Evolutionary conservation across 2,888 invertebrate species (phyloP), one percentile per base, ranked within the genome.

Genomic region (Pachydiplax longipennis): DNA sequence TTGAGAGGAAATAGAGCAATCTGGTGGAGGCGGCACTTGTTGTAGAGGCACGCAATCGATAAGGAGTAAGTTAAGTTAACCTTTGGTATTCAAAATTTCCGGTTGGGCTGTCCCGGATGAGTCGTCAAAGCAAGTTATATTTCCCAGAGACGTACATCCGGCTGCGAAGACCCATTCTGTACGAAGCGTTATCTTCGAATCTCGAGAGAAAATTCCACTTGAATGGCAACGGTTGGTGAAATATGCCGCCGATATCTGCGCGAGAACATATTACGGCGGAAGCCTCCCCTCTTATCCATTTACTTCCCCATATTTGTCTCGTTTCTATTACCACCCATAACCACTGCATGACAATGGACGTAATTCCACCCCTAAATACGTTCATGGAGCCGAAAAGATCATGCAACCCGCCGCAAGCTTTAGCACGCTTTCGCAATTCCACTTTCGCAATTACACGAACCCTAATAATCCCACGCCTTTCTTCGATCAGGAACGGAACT

Each of bases 61-160:
- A 73, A 73, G 73, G 73, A 73, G 73, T 73, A 73, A 73, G 31
- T 73, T 73, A 73, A 73, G 73, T 73, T 73, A 73, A 73, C 73
- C 73, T 73, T 73, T 73, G 73, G 73, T 73, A 73, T 73, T 73
- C 73, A 73, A 73, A 73, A 73, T 73, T 73, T 73, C 73, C 73
- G 73, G 73, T 73, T 31, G 73, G 25, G 31, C 25, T 31, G 3
- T 12, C 73, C 31, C 31, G 73, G 73, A 31, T 73, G 73, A 73
- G 73, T 25, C 73, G 73, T 31, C 25, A 31, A 73, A 73, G 31
- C 25, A 31, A 8, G 8, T 13, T 31, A 73, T 31, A 13, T 31
- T 73, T 73, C 31, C 73, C 25, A 22, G 73, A 73, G 31, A 73
- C 12, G 73, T 31, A 31, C 73, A 25, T 73, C 73, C 73, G 73